A percentile compares a stretch with the other conserved stretches of the same genome.
Evolutionary conservation across 2,113 vertebrate genomes (phyloP).

Genomic region (Sclerurus mexicanus): DNA sequence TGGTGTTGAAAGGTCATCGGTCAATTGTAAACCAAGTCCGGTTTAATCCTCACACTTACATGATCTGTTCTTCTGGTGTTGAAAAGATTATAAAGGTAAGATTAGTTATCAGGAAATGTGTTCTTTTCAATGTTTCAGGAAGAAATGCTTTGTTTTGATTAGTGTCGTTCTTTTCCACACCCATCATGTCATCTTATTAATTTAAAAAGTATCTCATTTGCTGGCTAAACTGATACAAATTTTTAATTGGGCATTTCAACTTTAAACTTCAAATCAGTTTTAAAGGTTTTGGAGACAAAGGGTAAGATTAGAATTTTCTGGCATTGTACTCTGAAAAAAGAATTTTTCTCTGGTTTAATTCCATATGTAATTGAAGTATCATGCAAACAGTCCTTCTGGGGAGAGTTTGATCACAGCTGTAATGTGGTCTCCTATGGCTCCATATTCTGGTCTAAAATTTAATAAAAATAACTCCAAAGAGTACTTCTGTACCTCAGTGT

Average conservation of each 20-base stretch:
- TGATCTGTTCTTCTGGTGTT: constrained; percentile 98
- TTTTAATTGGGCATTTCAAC: not conserved
- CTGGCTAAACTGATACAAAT: not conserved
- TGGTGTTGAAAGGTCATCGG: constrained; percentile 96
- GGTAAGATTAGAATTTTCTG: not conserved
- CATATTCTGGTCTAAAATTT: not conserved
- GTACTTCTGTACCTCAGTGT: not conserved
- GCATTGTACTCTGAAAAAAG: not conserved
- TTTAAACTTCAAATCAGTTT: not conserved
- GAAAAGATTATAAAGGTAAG: constrained; percentile 99
- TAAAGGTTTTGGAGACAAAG: not conserved
- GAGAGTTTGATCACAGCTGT: not conserved
- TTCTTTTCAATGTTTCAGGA: not conserved
- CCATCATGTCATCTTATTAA: not conserved
- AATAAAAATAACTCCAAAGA: not conserved
- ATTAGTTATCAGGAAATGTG: not conserved
- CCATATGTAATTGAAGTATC: not conserved
- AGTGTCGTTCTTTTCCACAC: not conserved
- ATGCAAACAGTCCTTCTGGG: rapidly evolving
- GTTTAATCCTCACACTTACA: constrained; percentile 96
- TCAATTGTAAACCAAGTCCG: constrained; percentile 99
- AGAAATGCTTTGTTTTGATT: not conserved
- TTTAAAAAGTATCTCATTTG: not conserved
- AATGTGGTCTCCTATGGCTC: not conserved
- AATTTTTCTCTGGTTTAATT: not conserved